Percentiles rank a stretch among this genome's conserved stretches.
Evolutionary conservation across 2,888 invertebrate genomes (phyloP).

Genomic region (Dryadula phaetusa): DNA sequence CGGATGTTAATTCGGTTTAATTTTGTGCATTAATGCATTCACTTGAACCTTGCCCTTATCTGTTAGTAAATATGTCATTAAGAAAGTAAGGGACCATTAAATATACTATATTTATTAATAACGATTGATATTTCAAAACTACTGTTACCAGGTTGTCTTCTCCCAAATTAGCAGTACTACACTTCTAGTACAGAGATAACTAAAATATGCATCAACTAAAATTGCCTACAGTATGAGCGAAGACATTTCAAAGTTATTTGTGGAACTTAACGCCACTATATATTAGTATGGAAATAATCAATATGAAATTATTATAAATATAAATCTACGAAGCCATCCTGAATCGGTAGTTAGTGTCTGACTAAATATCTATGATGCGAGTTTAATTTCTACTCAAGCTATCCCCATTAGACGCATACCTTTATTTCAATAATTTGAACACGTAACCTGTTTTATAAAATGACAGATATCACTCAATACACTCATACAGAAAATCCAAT

Average conservation of each 20-base stretch:
- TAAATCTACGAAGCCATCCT: background rate
- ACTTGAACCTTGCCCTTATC: background rate
- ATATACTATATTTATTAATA: background rate
- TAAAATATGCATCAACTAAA: too few relatives aligned
- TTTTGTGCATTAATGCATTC: conserved; percentile 7
- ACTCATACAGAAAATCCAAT: conserved; percentile 23
- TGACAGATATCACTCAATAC: background rate
- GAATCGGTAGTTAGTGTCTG: background rate
- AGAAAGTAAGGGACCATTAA: background rate
- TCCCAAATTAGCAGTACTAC: background rate
- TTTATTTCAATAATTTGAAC: background rate
- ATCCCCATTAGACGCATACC: background rate
- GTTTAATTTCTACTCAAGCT: background rate
- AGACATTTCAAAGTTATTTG: too few relatives aligned
- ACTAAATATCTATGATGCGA: background rate
- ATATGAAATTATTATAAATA: background rate
- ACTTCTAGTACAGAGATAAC: too few relatives aligned
- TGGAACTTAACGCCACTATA: too few relatives aligned
- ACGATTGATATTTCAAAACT: background rate
- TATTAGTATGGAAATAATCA: background rate
- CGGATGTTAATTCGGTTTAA: conserved; percentile 11
- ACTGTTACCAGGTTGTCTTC: background rate
- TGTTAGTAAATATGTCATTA: background rate
- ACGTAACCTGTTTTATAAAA: conserved; percentile 11
- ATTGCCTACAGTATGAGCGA: too few relatives aligned